These are phyloP conservation scores for Calyptommatus sinebrachiatus DNA, from an alignment of 2,113 vertebrate species.

Conservation along the genomic window DNA sequence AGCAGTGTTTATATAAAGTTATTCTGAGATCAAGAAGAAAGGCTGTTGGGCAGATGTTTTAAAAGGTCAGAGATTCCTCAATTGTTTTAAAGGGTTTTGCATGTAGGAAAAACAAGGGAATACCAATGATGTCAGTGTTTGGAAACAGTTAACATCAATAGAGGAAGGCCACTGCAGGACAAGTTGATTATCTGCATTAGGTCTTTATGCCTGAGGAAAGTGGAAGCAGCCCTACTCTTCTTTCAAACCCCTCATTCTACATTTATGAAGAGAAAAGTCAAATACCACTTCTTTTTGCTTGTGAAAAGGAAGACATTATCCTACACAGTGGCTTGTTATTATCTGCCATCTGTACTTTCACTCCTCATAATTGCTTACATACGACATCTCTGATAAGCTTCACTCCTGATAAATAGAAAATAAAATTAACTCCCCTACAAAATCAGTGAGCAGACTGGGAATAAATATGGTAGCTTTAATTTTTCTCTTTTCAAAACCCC, in stretches of 20 bases:
- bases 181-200: constrained; percentile 56
- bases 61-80: background rate
- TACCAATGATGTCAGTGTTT: constrained; percentile 26
- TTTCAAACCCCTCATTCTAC: constrained; percentile 51
- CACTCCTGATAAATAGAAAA: constrained; percentile 76
- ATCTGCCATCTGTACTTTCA: constrained; percentile 70
- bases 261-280: constrained; percentile 64
- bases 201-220: constrained; percentile 48
- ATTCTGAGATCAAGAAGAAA: background rate
- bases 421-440: constrained; percentile 73
- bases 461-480: constrained; percentile 71
- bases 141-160: constrained; percentile 44
- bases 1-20: background rate
- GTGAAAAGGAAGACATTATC: constrained; percentile 70
- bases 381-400: constrained; percentile 64
- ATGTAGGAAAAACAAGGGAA: constrained; percentile 25
- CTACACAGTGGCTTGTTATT: constrained; percentile 64
- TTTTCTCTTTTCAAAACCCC: constrained; percentile 73
- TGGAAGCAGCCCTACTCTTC: constrained; percentile 39
- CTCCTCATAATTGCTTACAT: constrained; percentile 71
- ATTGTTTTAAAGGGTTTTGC: background rate
- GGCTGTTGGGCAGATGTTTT: background rate
- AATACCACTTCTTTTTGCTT: constrained; percentile 67
- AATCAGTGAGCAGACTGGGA: constrained; percentile 63
- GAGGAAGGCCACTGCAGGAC: constrained; percentile 32